Evolutionary conservation across 2,888 invertebrate genomes (phyloP).

Genomic region (Holacanthella duospinosa): DNA sequence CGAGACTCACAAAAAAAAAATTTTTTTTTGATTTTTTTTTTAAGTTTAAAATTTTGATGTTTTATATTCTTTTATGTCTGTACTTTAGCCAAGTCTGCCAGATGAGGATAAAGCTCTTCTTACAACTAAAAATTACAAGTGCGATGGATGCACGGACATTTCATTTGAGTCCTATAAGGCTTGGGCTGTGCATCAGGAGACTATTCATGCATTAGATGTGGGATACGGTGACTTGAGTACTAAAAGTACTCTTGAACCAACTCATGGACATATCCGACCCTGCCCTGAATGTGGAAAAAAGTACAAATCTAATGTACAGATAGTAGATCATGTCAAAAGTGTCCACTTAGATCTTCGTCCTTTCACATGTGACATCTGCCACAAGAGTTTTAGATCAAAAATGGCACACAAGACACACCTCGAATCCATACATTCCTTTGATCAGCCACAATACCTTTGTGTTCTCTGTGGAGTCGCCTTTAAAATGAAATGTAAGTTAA

Average conservation of each 20-base stretch:
- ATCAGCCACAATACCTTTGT: not conserved
- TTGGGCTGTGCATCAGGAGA: not conserved
- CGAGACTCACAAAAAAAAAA: no score
- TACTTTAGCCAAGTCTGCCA: no score
- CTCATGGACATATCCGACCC: not conserved
- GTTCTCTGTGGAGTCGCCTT: not conserved
- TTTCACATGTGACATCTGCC: not conserved
- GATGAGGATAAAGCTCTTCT: not conserved
- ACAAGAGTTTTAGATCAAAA: not conserved
- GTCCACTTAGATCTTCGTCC: not conserved
- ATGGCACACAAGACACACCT: not conserved
- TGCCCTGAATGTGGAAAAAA: not conserved
- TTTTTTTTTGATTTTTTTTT: no score
- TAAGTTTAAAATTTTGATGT: no score
- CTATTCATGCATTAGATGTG: not conserved
- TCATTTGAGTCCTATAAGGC: not conserved
- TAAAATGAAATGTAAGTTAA: not conserved
- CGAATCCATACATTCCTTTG: not conserved
- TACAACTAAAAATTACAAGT: not conserved
- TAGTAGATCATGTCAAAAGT: not conserved
- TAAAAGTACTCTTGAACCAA: not conserved
- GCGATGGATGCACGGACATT: not conserved
- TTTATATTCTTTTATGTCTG: no score
- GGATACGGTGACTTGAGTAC: not conserved
- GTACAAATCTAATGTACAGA: not conserved